Evolutionary conservation across 2,113 vertebrate species (phyloP).

Genomic region (Phrynosoma platyrhinos): DNA sequence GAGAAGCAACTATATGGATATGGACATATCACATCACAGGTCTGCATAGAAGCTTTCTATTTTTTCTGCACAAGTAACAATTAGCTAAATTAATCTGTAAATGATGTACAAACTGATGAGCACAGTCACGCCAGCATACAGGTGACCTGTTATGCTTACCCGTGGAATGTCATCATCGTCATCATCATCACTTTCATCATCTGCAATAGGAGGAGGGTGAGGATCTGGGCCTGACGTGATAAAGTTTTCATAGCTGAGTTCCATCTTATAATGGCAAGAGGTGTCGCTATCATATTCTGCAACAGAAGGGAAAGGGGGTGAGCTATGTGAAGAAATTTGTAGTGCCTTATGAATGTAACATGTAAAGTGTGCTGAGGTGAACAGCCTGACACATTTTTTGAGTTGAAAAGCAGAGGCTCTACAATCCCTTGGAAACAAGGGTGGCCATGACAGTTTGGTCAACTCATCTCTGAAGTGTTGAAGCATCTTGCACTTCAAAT

Average conservation of each 20-base stretch:
- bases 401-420: too few species aligned
- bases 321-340: too few species aligned
- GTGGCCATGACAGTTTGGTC: not conserved
- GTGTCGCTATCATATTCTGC: constrained; percentile 96
- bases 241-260: constrained; percentile 96
- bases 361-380: too few species aligned
- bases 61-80: too few species aligned
- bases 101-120: too few species aligned
- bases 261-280: constrained; percentile 94
- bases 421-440: not conserved
- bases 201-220: constrained; percentile 91
- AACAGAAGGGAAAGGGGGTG: not conserved
- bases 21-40: too few species aligned
- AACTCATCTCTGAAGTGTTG: not conserved
- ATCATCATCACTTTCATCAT: constrained; percentile 96
- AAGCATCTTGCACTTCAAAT: not conserved
- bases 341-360: too few species aligned
- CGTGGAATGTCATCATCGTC: constrained; percentile 94
- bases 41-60: too few species aligned
- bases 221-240: constrained; percentile 93
- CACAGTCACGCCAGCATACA: too few species aligned
- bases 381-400: too few species aligned
- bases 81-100: too few species aligned
- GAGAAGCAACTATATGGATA: too few species aligned
- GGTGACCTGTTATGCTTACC: constrained; percentile 73